Base-by-base conservation (phyloP, 2,113 vertebrate genomes). In the Strigops habroptila region DNA sequence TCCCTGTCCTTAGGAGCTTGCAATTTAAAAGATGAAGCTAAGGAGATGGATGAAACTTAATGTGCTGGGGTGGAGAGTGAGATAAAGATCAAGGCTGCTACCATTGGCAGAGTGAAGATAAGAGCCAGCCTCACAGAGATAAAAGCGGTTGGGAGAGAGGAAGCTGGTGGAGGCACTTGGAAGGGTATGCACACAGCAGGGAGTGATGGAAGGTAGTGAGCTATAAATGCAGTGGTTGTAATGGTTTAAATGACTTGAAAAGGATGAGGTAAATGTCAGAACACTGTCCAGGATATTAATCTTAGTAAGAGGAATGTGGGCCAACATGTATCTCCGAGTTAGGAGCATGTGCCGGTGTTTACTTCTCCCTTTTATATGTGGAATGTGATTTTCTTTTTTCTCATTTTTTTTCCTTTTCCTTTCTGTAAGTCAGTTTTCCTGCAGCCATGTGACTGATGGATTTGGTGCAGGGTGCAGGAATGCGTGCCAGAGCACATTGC, bases 231-330 rank as follows among this genome's bases (percentile, higher is more conserved):
- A 64, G 81, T 3, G 9, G 59, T 86, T 35, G 21, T 86, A 86
- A 89, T 89, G 86, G 89, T 93, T 89, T 93, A 84, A 93, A 37
- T 89, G 76, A 86, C 91, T 96, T 95, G 95, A 87, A 95, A 95
- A 93, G 80, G 86, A 87, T 95, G 93, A 96, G 89, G 81, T 79
- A 78, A 92, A 95, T 92, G 91, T 95, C 95, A 95, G 93, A 92
- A 84, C 69, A 25, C 55, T n/a, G 65, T 73, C 93, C 89, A 88
- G 91, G 91, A 82, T 93, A 52, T 95, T 95, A 96, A 95, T 95
- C 89, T 89, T 75, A 70, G 83, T 64, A 22, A 91, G 91, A 93
- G 93, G 86, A 96, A 96, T 89, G 92, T 67, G 86, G 92, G 83
- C 91, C 92, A 95, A 39, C 69, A n/a, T 51, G 85, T 78, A 87